Evolutionary conservation across 2,888 invertebrate species (phyloP), one percentile per base, ranked within the genome.

Genomic region (Ennomos erosarius): DNA sequence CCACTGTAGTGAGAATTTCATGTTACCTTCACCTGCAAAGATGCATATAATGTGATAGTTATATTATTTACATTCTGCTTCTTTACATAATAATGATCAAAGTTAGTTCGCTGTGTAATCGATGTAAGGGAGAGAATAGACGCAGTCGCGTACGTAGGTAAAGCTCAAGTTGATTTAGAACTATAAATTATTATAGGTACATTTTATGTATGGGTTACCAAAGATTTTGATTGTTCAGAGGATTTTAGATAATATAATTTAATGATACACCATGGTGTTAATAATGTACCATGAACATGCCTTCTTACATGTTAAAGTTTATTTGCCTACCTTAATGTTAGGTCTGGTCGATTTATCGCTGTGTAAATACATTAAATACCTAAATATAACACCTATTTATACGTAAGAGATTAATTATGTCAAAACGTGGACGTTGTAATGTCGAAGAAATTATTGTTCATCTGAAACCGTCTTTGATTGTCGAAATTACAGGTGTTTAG

Each of bases 101-200:
- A 9, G 45, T 44, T 37, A 51, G 46, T 11, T 39, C 9, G 6
- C 39, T 48, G 37, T 60, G 59, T 65, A 53, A 61, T 69, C 42
- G 26, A 59, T 47, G 16, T 45, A 43, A 33, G 34, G 47, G 6
- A 26, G 26, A 26, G 26, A 26, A 4, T 58, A 50, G 35, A 81
- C 34, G 16, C 43, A 38, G 10, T 51, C 35, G 50, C 55, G 82
- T 77, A 80, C 75, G 71, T 82, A 83, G 80, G 76, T 76, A 80
- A 89, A 85, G 90, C 90, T 90, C 90, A 89, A 90, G 81, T 87
- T 79, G 80, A 81, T 26, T 81, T 77, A 80, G 79, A 80, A 74
- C 68, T 80, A 59, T 65, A 55, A 46, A 66, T 64, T 65, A 65
- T 44, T 64, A 26, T 26, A 59, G 62, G 45, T 48, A 46, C 42